phyloP scores from a whole-genome alignment of 2,888 invertebrate genomes.

The Mechanitis mazaeus region DNA sequence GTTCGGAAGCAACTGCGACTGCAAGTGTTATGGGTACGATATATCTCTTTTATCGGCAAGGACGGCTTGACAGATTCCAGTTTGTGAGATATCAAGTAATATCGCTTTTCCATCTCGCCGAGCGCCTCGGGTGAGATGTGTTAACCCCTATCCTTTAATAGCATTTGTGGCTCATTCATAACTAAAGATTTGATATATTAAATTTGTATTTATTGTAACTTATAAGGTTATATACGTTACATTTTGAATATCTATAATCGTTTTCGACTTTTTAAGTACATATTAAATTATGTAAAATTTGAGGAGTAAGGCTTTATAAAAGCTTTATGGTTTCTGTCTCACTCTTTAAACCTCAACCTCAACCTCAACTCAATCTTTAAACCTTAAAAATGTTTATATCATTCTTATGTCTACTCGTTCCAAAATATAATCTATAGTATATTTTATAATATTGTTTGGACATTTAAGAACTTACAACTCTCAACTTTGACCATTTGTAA shows the following conservation, averaged over 20 bases:
- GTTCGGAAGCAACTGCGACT: constrained; percentile 5
- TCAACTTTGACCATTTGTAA: constrained; percentile 31
- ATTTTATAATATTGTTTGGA: not conserved
- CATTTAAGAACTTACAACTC: constrained; percentile 1
- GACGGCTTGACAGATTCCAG: constrained; percentile 43
- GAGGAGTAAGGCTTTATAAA: too few relatives aligned
- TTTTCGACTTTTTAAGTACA: too few relatives aligned
- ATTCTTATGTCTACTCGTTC: too few relatives aligned
- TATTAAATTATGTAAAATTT: too few relatives aligned
- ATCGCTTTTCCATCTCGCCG: constrained; percentile 25
- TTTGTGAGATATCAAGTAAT: constrained; percentile 35
- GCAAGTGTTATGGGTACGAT: constrained; percentile 14
- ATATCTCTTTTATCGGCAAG: constrained; percentile 43
- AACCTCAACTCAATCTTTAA: too few relatives aligned
- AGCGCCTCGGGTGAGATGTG: constrained; percentile 10
- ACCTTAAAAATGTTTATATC: too few relatives aligned
- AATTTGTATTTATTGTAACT: not conserved
- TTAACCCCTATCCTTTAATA: not conserved
- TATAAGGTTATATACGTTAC: too few relatives aligned
- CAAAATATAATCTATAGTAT: not conserved
- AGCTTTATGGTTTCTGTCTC: too few relatives aligned
- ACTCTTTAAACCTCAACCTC: too few relatives aligned
- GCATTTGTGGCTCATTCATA: not conserved
- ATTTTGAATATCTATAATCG: too few relatives aligned
- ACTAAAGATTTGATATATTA: not conserved